Evolutionary conservation across 2,888 invertebrate genomes (phyloP).

Genomic region (Drosophila nr. medialis): DNA sequence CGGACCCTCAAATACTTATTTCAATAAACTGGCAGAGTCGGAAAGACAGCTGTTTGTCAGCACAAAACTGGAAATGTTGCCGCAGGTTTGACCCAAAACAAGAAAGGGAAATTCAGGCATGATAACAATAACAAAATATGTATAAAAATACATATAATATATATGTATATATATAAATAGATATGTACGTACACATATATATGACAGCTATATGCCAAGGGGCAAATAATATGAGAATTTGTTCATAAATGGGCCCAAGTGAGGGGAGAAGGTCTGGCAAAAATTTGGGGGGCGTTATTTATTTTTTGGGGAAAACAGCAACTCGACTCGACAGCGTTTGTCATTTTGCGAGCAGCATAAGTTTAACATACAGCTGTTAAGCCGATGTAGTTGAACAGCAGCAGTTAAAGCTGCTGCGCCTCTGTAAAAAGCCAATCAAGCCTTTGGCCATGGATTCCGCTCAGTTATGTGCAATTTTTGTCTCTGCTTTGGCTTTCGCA

Average conservation of each 20-base stretch:
- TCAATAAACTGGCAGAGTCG: constrained; percentile 57
- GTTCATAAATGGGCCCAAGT: constrained; percentile 6
- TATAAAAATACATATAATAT: constrained; percentile 1
- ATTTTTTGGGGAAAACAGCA: neutral
- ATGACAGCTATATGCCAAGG: constrained; percentile 60
- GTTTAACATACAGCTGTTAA: constrained; percentile 6
- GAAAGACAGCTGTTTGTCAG: constrained; percentile 63
- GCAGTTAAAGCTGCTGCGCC: constrained; percentile 32
- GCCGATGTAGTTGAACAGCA: constrained; percentile 7
- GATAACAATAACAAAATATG: constrained; percentile 62
- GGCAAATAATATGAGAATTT: constrained; percentile 47
- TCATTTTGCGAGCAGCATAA: constrained; percentile 30
- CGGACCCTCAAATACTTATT: constrained; percentile 9
- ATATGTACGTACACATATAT: neutral
- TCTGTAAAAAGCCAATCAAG: constrained; percentile 67
- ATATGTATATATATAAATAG: neutral
- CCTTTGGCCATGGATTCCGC: constrained; percentile 40
- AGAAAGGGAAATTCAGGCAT: constrained; percentile 34
- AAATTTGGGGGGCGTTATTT: constrained; percentile 16
- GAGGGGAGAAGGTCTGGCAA: neutral
- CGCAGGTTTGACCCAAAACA: constrained; percentile 59
- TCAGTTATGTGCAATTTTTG: constrained; percentile 59
- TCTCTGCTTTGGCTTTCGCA: constrained; percentile 62
- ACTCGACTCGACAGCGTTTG: neutral
- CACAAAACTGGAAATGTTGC: constrained; percentile 53